phyloP scores from a whole-genome alignment of 2,797 vertebrate species.

The Danio jaintianensis region DNA sequence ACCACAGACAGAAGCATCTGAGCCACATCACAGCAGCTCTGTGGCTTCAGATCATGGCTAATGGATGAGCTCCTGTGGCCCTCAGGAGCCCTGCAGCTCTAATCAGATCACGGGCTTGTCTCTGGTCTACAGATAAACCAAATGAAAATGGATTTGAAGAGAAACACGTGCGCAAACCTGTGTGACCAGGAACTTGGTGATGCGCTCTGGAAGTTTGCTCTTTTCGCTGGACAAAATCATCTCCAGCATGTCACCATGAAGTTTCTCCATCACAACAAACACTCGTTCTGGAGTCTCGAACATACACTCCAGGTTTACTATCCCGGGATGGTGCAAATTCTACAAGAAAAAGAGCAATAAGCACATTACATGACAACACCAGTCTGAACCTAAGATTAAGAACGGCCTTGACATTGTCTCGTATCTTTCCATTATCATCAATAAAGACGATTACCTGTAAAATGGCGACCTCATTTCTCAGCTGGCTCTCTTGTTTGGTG shows the following conservation, averaged over 20 bases:
- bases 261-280: conserved; percentile 98
- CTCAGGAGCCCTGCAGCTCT: conserved; percentile 54
- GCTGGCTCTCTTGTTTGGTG: conserved; percentile 98
- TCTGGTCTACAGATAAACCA: conserved; percentile 69
- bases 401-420: too few species aligned
- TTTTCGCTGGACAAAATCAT: conserved; percentile 98
- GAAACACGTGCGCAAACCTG: conserved; percentile 74
- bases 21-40: conserved; percentile 52
- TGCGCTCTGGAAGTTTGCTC: conserved; percentile 92
- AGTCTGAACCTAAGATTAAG: too few species aligned
- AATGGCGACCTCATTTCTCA: conserved; percentile 97
- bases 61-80: conserved; percentile 72
- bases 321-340: conserved; percentile 93
- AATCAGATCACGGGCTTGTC: conserved; percentile 67
- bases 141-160: conserved; percentile 9
- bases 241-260: conserved; percentile 98
- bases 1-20: conserved; percentile 37
- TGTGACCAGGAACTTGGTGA: conserved; percentile 95
- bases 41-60: conserved; percentile 68
- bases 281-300: conserved; percentile 95
- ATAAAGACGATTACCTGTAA: conserved; percentile 83
- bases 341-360: conserved; percentile 59
- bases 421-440: too few species aligned
- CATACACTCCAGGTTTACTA: conserved; percentile 98
- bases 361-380: too few species aligned